Percentiles rank a stretch among this genome's conserved stretches.
Conservation (phyloP, 1,140 invertebrate species). For the Samia ricini region DNA sequence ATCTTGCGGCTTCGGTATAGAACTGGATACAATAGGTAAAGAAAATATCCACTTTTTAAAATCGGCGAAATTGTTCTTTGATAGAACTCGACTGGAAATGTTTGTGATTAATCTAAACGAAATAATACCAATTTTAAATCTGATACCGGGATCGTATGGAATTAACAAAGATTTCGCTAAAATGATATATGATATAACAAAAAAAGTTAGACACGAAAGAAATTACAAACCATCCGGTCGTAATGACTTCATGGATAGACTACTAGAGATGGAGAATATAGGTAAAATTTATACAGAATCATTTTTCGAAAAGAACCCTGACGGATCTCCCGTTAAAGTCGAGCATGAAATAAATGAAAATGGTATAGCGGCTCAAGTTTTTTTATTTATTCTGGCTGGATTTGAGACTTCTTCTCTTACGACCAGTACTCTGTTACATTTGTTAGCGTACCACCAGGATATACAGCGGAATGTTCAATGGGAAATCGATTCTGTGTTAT, state of each 20-base stretch:
- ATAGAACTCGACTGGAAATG: neutral
- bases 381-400: constrained; percentile 78
- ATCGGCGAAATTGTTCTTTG: constrained; percentile 36
- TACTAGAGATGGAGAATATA: constrained; percentile 70
- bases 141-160: neutral
- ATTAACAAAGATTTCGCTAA: neutral
- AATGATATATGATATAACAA: constrained; percentile 25
- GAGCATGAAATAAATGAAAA: constrained; percentile 41
- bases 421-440: constrained; percentile 69
- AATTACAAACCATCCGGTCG: constrained; percentile 54
- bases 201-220: constrained; percentile 60
- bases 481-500: constrained; percentile 71
- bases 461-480: constrained; percentile 70
- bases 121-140: neutral
- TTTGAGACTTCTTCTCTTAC: constrained; percentile 74
- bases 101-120: constrained; percentile 2
- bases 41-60: constrained; percentile 70
- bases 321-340: neutral
- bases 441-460: constrained; percentile 67
- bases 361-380: constrained; percentile 70
- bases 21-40: constrained; percentile 70
- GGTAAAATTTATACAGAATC: constrained; percentile 30
- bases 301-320: neutral
- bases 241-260: constrained; percentile 78
- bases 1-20: constrained; percentile 73